A percentile compares a stretch with the other conserved stretches of the same genome.
Evolutionary conservation across 2,888 invertebrate genomes (phyloP).

Genomic region (Tinea semifulvella): DNA sequence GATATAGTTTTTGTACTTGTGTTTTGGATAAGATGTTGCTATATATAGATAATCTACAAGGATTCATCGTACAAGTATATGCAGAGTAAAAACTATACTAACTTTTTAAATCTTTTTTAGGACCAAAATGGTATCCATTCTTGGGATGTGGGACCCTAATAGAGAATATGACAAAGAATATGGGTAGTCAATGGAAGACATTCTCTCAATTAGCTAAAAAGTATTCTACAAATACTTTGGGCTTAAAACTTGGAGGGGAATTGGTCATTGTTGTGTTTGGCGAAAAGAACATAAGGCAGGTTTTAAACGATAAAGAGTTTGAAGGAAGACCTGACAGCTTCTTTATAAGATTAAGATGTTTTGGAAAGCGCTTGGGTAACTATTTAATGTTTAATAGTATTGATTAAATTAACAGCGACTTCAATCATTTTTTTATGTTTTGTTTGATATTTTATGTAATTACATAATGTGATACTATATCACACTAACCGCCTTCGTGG

Average conservation of each 20-base stretch:
- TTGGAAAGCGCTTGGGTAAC: slow-evolving; percentile 72
- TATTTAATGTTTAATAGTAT: slow-evolving; percentile 2
- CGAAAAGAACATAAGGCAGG: slow-evolving; percentile 67
- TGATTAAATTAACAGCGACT: too few species aligned
- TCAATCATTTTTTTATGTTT: too few species aligned
- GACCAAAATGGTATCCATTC: slow-evolving; percentile 52
- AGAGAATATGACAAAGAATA: slow-evolving; percentile 28
- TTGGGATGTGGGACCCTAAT: slow-evolving; percentile 39
- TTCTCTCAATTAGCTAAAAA: slow-evolving; percentile 63
- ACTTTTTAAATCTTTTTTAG: slow-evolving; percentile 29
- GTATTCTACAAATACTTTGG: slow-evolving; percentile 71
- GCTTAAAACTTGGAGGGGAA: slow-evolving; percentile 71
- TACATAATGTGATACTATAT: too few species aligned
- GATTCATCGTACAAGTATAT: too few species aligned
- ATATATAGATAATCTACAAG: too few species aligned
- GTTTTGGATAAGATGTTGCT: too few species aligned
- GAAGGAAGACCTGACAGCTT: slow-evolving; percentile 77
- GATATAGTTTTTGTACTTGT: too few species aligned
- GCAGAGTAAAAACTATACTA: too few species aligned
- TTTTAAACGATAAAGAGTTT: slow-evolving; percentile 69
- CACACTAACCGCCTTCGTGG: too few species aligned
- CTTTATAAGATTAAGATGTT: slow-evolving; percentile 71
- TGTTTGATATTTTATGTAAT: too few species aligned
- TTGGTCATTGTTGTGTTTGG: slow-evolving; percentile 70
- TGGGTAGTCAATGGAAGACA: slow-evolving; percentile 66